Evolutionary conservation across 2,113 vertebrate species (phyloP).

Genomic region (Lagopus muta): DNA sequence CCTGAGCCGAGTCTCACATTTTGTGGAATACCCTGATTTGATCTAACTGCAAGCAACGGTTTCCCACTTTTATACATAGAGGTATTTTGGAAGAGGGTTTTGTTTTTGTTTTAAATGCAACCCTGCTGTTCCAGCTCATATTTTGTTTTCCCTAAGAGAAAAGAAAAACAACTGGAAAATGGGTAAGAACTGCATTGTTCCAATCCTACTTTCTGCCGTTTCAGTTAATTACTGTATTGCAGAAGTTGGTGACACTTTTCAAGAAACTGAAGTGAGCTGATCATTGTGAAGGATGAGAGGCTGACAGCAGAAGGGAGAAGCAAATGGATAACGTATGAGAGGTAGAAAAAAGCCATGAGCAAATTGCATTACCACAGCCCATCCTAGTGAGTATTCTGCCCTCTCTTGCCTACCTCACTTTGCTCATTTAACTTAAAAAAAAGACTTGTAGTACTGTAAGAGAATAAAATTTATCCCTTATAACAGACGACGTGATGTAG

Average conservation of each 20-base stretch:
- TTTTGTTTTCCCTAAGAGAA: slow-evolving; percentile 4
- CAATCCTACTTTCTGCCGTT: not conserved
- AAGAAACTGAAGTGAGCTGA: not conserved
- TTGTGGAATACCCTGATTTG: not conserved
- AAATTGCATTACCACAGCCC: not conserved
- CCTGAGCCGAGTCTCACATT: not conserved
- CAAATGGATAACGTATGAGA: not conserved
- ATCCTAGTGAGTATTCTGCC: not conserved
- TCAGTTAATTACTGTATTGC: not conserved
- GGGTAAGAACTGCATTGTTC: not conserved
- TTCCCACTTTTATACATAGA: not conserved
- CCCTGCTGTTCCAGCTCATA: slow-evolving; percentile 6
- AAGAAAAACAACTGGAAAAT: not conserved
- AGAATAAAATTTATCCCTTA: not conserved
- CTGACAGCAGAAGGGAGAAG: not conserved
- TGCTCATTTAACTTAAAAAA: not conserved
- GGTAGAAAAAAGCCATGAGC: not conserved
- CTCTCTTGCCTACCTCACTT: not conserved
- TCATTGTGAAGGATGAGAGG: not conserved
- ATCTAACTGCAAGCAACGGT: slow-evolving; percentile 3
- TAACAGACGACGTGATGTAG: not conserved
- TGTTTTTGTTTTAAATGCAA: slow-evolving; percentile 29
- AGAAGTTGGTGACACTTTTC: not conserved
- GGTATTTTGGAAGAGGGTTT: slow-evolving; percentile 17
- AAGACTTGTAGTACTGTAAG: not conserved